Evolutionary conservation across 2,113 vertebrate species (phyloP).

Genomic region (Pampusana beccarii): DNA sequence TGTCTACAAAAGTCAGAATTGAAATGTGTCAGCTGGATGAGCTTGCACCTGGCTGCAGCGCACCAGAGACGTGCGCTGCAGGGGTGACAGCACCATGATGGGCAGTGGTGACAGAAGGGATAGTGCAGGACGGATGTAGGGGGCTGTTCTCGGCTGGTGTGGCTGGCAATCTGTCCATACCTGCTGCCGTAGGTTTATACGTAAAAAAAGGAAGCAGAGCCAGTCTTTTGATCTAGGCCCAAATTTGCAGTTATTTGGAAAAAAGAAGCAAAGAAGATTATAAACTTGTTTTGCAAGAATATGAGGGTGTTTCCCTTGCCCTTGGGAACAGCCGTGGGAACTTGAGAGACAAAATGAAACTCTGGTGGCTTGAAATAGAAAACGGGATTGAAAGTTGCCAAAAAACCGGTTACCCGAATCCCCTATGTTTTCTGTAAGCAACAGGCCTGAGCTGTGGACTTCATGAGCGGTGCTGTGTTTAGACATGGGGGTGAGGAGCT

Average conservation of each 20-base stretch:
- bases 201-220: neutral
- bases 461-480: neutral
- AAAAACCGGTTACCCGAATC: neutral
- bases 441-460: neutral
- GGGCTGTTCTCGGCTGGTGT: rapidly evolving
- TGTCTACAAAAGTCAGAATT: neutral
- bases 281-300: neutral
- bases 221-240: neutral
- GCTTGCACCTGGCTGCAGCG: neutral
- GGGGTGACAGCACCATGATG: rapidly evolving
- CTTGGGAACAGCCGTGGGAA: rapidly evolving
- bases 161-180: neutral
- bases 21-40: neutral
- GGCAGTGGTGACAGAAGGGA: neutral
- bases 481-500: neutral
- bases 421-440: neutral
- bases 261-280: neutral
- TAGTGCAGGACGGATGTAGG: rapidly evolving
- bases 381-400: neutral
- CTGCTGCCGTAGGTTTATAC: rapidly evolving
- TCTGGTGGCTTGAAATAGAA: neutral
- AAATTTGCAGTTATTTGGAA: neutral
- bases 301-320: neutral
- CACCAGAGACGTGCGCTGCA: neutral
- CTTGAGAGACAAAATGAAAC: neutral